These are phyloP conservation scores for Phaethornis superciliosus DNA, from an alignment of 2,113 vertebrate species.

Conservation along the genomic window DNA sequence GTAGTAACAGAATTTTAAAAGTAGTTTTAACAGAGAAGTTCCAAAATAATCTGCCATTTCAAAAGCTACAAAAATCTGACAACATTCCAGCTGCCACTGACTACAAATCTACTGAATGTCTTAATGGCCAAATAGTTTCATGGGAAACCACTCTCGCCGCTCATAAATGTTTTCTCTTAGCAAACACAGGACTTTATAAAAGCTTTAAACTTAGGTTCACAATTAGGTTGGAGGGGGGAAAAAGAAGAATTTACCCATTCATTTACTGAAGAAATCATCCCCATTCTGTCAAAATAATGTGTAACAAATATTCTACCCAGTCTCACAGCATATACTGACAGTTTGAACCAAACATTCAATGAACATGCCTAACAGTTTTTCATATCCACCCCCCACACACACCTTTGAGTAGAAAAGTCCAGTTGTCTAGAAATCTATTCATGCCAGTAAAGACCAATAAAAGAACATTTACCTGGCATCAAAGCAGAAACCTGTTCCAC, in stretches of 20 bases:
- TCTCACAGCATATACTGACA: not conserved
- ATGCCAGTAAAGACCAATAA: not conserved
- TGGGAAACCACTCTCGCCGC: conserved; percentile 26
- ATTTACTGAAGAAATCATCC: not conserved
- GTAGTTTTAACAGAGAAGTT: not conserved
- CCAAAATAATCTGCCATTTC: not conserved
- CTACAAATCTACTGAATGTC: not conserved
- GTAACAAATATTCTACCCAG: not conserved
- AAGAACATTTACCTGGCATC: conserved; percentile 87
- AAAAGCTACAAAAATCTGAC: conserved; percentile 13
- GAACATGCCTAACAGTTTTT: not conserved
- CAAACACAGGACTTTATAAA: conserved; percentile 56
- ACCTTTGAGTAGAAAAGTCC: not conserved
- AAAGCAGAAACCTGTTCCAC: conserved; percentile 91
- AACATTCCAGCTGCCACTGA: conserved; percentile 26
- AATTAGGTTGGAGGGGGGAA: not conserved
- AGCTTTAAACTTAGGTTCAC: conserved; percentile 41
- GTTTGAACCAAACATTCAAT: not conserved
- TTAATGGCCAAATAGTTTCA: conserved; percentile 22
- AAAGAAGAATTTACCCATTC: not conserved
- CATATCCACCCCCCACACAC: not conserved
- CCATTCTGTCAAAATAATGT: not conserved
- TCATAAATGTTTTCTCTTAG: conserved; percentile 56
- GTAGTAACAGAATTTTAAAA: not conserved
- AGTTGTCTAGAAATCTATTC: not conserved